phyloP scores from a whole-genome alignment of 2,113 vertebrate genomes.

The Agapornis roseicollis region DNA sequence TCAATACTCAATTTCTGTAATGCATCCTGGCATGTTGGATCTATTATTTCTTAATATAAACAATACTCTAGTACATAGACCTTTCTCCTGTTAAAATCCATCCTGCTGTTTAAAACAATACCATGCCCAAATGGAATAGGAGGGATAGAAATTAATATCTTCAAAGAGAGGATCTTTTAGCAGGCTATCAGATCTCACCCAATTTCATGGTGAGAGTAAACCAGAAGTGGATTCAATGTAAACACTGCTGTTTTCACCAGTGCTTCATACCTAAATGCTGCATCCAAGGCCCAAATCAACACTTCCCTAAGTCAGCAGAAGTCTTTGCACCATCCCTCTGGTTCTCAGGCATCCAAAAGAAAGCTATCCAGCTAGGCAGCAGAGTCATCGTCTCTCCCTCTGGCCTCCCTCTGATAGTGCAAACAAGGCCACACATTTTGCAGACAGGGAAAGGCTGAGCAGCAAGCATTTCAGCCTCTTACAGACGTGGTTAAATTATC shows the following conservation, averaged over 20 bases:
- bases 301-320: neutral
- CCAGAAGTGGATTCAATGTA: neutral
- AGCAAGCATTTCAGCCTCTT: neutral
- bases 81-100: neutral
- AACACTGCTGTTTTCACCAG: neutral
- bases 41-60: conserved; percentile 25
- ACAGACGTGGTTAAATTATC: conserved; percentile 46
- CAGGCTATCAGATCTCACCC: neutral
- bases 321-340: neutral
- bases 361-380: neutral
- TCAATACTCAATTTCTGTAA: conserved; percentile 10
- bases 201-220: neutral
- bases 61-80: neutral
- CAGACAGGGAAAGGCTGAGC: neutral
- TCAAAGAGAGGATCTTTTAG: neutral
- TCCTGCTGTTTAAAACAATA: neutral
- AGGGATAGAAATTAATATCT: neutral
- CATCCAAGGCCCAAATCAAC: neutral
- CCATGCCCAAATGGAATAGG: neutral
- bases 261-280: neutral
- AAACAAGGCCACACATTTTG: conserved; percentile 20
- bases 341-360: neutral
- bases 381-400: neutral
- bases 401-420: neutral
- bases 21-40: neutral